Conservation (phyloP, 2,113 vertebrate species). For the Nanorana parkeri region DNA sequence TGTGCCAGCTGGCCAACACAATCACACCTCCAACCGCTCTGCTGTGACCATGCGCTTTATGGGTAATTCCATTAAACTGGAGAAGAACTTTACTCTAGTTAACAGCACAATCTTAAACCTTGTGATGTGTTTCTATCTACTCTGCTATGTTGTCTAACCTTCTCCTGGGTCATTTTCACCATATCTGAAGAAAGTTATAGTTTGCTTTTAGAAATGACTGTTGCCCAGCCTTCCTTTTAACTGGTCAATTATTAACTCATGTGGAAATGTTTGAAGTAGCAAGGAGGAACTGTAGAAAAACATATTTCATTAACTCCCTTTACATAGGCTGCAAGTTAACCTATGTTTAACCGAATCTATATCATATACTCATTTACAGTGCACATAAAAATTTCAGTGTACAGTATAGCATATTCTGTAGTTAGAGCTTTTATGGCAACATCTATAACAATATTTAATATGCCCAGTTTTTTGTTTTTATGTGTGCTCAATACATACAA, state of each 20-base stretch:
- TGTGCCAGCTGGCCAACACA: no score
- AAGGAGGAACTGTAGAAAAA: constrained; percentile 30
- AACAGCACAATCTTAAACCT: neutral
- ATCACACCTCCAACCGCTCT: no score
- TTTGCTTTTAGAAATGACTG: constrained; percentile 44
- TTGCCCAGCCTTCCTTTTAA: constrained; percentile 46
- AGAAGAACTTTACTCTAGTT: constrained; percentile 37
- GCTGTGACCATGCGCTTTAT: no score
- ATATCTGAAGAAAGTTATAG: constrained; percentile 42
- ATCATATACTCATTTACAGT: no score
- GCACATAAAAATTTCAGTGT: no score
- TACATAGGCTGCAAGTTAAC: no score
- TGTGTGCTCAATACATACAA: no score
- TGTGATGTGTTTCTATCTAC: constrained; percentile 20
- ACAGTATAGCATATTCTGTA: no score
- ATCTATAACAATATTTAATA: no score
- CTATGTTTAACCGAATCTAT: neutral
- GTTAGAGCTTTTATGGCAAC: no score
- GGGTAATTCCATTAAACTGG: neutral
- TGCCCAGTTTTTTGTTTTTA: no score
- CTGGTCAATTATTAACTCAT: constrained; percentile 51
- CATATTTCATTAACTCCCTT: constrained; percentile 23
- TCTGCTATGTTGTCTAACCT: constrained; percentile 23
- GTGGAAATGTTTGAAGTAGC: constrained; percentile 40
- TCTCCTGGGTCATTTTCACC: constrained; percentile 29